phyloP scores from a whole-genome alignment of 2,888 invertebrate genomes.

The Lucinisca nassula region DNA sequence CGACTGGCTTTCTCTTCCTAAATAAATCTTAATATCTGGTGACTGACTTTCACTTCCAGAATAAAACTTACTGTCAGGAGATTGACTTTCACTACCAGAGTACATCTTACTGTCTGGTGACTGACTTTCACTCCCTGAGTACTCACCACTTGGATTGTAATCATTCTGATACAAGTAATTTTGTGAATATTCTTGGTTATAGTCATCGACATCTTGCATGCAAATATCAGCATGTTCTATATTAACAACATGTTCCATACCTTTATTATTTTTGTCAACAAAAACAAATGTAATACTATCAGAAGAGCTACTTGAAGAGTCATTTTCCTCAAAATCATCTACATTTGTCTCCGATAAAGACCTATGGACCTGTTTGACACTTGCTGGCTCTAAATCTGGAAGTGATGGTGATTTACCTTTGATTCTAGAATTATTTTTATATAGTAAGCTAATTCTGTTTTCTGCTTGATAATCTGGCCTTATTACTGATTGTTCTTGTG shows the following conservation, averaged over 20 bases:
- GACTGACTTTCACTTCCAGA: background rate
- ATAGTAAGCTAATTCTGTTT: background rate
- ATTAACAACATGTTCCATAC: background rate
- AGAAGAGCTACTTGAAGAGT: conserved; percentile 66
- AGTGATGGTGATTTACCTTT: conserved; percentile 69
- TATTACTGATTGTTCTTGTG: background rate
- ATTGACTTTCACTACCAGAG: background rate
- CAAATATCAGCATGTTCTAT: background rate
- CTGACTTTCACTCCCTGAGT: conserved; percentile 14
- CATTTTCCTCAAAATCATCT: conserved; percentile 68
- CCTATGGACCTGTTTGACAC: conserved; percentile 57
- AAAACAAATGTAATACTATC: conserved; percentile 83
- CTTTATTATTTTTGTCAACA: conserved; percentile 60
- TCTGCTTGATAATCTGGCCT: no score
- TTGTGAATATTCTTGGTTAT: background rate
- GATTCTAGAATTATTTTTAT: background rate
- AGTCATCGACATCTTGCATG: background rate
- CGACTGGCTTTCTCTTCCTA: background rate
- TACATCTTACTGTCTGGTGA: background rate
- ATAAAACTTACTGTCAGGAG: background rate
- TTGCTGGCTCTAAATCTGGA: conserved; percentile 49
- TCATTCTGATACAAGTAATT: background rate
- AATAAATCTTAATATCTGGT: background rate
- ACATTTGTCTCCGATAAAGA: conserved; percentile 75
- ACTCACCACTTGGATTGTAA: conserved; percentile 3